Evolutionary conservation across 2,113 vertebrate species (phyloP).

Genomic region (Hypanus sabinus): DNA sequence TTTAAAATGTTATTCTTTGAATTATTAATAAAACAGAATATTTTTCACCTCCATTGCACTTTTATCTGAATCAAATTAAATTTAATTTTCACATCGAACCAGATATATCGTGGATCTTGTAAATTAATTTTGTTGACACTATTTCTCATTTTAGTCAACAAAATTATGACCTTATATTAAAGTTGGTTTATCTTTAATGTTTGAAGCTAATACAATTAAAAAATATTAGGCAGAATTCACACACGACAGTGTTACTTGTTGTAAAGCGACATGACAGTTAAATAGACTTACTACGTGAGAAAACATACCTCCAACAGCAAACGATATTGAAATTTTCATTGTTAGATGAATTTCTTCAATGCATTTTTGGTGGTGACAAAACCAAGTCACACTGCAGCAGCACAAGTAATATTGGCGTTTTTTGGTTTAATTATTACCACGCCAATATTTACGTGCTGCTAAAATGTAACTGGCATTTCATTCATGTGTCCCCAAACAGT

Average conservation of each 20-base stretch:
- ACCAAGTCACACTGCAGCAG: constrained; percentile 91
- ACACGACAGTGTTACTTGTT: too few species aligned
- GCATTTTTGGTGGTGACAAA: constrained; percentile 44
- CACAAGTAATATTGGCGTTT: constrained; percentile 98
- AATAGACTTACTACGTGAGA: neutral
- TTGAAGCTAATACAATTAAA: neutral
- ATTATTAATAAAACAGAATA: neutral
- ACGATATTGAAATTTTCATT: neutral
- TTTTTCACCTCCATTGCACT: neutral
- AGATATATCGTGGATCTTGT: neutral
- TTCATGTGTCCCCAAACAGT: neutral
- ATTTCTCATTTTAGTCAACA: neutral
- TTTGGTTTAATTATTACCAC: constrained; percentile 70
- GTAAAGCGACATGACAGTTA: neutral
- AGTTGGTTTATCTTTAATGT: neutral
- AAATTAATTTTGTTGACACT: neutral
- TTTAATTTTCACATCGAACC: neutral
- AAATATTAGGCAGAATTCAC: neutral
- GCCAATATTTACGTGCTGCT: constrained; percentile 99
- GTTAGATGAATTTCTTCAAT: neutral
- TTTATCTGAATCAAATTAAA: neutral
- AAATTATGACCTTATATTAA: neutral
- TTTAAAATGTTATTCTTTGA: neutral
- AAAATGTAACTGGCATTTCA: constrained; percentile 75
- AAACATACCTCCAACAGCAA: neutral